Evolutionary conservation across 2,113 vertebrate genomes (phyloP).

Genomic region (Caranx melampygus): DNA sequence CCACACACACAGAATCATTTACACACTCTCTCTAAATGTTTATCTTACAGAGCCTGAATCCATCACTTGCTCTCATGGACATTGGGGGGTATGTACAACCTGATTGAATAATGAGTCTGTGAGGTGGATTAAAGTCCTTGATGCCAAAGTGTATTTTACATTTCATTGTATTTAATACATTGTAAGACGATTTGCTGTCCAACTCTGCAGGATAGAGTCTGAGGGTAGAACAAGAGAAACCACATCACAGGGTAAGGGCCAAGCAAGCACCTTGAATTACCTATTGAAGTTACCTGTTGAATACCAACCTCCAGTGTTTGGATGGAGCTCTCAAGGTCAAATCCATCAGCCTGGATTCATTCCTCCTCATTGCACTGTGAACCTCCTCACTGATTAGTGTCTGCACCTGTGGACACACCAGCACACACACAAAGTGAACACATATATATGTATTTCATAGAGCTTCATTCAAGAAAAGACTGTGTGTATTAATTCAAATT

Average conservation of each 20-base stretch:
- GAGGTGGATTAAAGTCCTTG: neutral
- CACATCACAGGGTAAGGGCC: conserved; percentile 27
- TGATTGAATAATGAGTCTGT: neutral
- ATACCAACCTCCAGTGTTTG: conserved; percentile 61
- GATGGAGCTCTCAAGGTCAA: conserved; percentile 31
- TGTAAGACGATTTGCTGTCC: neutral
- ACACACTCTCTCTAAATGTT: neutral
- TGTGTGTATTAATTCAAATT: neutral
- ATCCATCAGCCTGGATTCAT: conserved; percentile 22
- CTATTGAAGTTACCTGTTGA: too few relatives aligned
- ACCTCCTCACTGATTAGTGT: conserved; percentile 57
- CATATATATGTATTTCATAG: neutral
- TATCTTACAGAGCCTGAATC: conserved; percentile 33
- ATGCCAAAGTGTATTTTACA: neutral
- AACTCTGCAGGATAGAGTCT: conserved; percentile 30
- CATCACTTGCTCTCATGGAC: fast-evolving
- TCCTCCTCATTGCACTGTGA: neutral
- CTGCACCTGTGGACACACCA: conserved; percentile 53
- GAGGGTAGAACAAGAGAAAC: neutral
- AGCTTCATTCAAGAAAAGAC: too few relatives aligned
- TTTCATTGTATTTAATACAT: neutral
- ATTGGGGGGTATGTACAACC: conserved; percentile 29
- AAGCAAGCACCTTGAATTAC: neutral
- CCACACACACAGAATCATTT: neutral
- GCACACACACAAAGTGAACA: neutral